phyloP scores from a whole-genome alignment of 2,888 invertebrate genomes.

The Tachystola acroxantha region DNA sequence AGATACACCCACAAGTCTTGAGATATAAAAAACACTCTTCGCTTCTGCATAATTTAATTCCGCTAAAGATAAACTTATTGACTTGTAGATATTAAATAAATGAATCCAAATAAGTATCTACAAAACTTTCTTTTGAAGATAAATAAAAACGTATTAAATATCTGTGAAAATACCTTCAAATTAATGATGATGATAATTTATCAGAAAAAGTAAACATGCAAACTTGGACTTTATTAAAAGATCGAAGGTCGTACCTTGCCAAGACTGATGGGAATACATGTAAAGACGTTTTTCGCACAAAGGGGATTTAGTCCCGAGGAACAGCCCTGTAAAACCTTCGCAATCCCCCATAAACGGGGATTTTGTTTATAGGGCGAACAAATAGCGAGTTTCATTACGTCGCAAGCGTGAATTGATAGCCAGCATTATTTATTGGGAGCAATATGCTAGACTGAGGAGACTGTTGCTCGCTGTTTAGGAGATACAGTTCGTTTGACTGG shows the following conservation, averaged over 20 bases:
- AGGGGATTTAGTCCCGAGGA: conserved; percentile 36
- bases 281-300: conserved; percentile 40
- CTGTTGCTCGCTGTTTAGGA: conserved; percentile 1
- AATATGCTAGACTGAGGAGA: conserved; percentile 59
- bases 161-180: no score
- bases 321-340: conserved; percentile 55
- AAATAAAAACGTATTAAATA: no score
- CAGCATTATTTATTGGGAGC: conserved; percentile 58
- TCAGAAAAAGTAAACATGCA: no score
- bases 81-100: background rate
- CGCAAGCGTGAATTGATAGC: conserved; percentile 57
- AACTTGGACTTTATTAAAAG: conserved; percentile 27
- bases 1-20: background rate
- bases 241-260: conserved; percentile 12
- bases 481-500: background rate
- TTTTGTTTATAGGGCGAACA: conserved; percentile 72
- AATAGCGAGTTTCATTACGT: conserved; percentile 61
- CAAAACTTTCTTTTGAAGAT: no score
- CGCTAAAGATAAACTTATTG: background rate
- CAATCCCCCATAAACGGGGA: conserved; percentile 68
- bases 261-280: conserved; percentile 26
- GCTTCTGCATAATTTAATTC: no score
- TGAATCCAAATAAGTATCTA: no score
- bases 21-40: background rate
- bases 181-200: no score